These are phyloP conservation scores for Anthonomus grandis DNA, from an alignment of 1,140 invertebrate species.

Conservation along the genomic window DNA sequence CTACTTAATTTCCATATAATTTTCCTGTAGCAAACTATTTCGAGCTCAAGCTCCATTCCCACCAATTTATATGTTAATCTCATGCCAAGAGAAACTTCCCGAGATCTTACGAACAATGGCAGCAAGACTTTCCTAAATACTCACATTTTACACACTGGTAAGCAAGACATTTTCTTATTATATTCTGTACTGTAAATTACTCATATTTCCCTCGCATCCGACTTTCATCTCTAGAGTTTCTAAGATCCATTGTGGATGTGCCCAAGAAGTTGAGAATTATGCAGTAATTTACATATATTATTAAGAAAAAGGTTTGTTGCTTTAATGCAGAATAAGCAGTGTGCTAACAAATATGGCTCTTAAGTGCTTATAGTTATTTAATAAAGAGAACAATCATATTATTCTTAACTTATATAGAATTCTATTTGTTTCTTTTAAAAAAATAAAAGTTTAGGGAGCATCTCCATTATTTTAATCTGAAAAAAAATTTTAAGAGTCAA, in stretches of 20 bases:
- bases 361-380: no score
- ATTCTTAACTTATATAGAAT: no score
- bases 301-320: constrained; percentile 6
- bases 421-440: no score
- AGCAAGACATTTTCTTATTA: constrained; percentile 42
- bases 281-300: constrained; percentile 12
- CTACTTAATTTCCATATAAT: no score
- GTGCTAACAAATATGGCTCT: no score
- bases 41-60: no score
- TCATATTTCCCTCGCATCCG: constrained; percentile 9
- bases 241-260: background rate
- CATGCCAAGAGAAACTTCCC: constrained; percentile 31
- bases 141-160: constrained; percentile 45
- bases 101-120: constrained; percentile 39
- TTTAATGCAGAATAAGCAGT: no score
- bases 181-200: constrained; percentile 25
- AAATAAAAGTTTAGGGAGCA: no score
- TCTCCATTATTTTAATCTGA: no score
- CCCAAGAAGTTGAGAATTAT: constrained; percentile 10
- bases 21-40: no score
- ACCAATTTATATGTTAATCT: constrained; percentile 43
- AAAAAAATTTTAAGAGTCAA: no score
- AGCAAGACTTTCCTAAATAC: constrained; percentile 42
- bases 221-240: constrained; percentile 4
- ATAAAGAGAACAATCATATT: no score